Evolutionary conservation across 2,888 invertebrate genomes (phyloP).

Genomic region (Macrosiphum euphorbiae): DNA sequence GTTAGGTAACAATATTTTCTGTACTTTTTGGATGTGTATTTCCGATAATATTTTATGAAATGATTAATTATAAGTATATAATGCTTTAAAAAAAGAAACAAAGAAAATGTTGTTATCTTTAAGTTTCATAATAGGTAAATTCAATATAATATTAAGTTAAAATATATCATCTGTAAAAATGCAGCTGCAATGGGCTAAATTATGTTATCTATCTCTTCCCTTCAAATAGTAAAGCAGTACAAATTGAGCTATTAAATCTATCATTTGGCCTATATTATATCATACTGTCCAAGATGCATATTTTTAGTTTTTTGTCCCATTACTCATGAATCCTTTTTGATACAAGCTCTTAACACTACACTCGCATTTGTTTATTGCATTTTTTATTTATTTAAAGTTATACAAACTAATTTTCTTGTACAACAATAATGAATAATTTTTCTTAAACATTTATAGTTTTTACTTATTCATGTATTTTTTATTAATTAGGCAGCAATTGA

Average conservation of each 20-base stretch:
- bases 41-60: background rate
- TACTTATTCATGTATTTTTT: constrained; percentile 4
- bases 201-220: background rate
- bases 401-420: background rate
- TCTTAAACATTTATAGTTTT: background rate
- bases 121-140: background rate
- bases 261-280: background rate
- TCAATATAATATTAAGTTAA: background rate
- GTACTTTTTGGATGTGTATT: background rate
- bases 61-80: background rate
- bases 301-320: background rate
- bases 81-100: background rate
- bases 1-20: background rate
- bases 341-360: background rate
- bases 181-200: background rate
- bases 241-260: background rate
- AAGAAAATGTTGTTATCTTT: background rate
- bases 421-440: background rate
- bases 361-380: background rate
- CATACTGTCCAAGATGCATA: background rate
- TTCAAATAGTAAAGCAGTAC: background rate
- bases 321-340: background rate
- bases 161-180: background rate
- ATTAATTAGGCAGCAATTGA: constrained; percentile 47
- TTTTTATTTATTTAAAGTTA: background rate